Base-by-base conservation (phyloP, 1,140 invertebrate genomes). In the Panulirus ornatus region DNA sequence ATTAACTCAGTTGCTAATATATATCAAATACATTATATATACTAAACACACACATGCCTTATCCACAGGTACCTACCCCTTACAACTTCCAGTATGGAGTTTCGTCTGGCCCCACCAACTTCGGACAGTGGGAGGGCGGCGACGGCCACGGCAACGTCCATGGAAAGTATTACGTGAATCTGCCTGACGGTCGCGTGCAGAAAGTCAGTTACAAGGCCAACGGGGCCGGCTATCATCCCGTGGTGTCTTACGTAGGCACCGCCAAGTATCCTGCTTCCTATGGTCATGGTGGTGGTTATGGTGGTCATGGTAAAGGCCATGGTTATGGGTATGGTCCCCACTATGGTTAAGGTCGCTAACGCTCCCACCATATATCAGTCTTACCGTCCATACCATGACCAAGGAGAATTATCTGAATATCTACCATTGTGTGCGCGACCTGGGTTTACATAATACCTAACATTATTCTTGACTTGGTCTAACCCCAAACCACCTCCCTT, bases 21-120 rank as follows among this genome's bases (percentile, higher is more conserved):
- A n/a, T n/a, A n/a, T n/a, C n/a, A n/a, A n/a, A n/a, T n/a, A n/a
- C n/a, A n/a, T n/a, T n/a, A n/a, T n/a, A n/a, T n/a, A n/a, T n/a
- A n/a, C n/a, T n/a, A n/a, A n/a, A n/a, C n/a, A n/a, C n/a, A n/a
- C n/a, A 36, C n/a, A 40, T 34, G 34, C 73, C 27, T 3, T 27
- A 42, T 27, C 78, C 78, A 42, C 93, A n/a, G 90, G 76, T 51
- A 27, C 84, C 92, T 42, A 58, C 81, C 14, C 70, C 83, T 11
- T 92, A 92, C 81, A 42, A 54, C 16, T 92, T 90, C 86, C n/a
- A 89, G 42, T 92, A 92, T 75, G 90, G 87, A 76, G 92, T 92
- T 6, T 75, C 92, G 42, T 92, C 84, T 42, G 73, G 36, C 92
- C n/a, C n/a, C n/a, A n/a, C n/a, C n/a, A n/a, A n/a, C n/a, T n/a